Evolutionary conservation across 2,888 invertebrate species (phyloP).

Genomic region (Patella caerulea): DNA sequence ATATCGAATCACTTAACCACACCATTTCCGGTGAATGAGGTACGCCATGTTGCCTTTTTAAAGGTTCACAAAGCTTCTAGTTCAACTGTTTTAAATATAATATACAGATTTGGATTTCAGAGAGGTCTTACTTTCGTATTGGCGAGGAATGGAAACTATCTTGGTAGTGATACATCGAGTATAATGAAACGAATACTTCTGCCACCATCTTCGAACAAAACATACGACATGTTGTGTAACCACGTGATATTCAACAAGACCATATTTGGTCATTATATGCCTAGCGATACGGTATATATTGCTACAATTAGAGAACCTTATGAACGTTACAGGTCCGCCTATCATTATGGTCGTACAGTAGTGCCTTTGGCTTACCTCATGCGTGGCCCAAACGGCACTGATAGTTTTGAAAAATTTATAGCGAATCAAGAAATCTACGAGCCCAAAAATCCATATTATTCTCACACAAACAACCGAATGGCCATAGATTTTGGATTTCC

Average conservation of each 20-base stretch:
- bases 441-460: not conserved
- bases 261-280: not conserved
- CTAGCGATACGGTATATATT: not conserved
- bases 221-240: not conserved
- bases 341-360: not conserved
- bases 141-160: not conserved
- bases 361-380: too few relatives aligned
- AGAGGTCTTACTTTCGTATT: not conserved
- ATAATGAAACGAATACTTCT: not conserved
- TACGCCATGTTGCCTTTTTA: not conserved
- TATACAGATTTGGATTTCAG: not conserved
- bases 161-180: not conserved
- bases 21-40: not conserved
- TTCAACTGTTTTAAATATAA: not conserved
- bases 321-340: not conserved
- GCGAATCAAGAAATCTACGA: not conserved
- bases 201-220: not conserved
- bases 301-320: not conserved
- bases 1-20: too few relatives aligned
- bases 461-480: not conserved
- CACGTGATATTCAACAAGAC: not conserved
- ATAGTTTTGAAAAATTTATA: too few relatives aligned
- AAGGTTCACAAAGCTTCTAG: slow-evolving; percentile 1
- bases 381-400: too few relatives aligned
- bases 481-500: slow-evolving; percentile 33